These are phyloP conservation scores for Garrulus glandarius DNA, from an alignment of 2,797 vertebrate species.

Conservation along the genomic window DNA sequence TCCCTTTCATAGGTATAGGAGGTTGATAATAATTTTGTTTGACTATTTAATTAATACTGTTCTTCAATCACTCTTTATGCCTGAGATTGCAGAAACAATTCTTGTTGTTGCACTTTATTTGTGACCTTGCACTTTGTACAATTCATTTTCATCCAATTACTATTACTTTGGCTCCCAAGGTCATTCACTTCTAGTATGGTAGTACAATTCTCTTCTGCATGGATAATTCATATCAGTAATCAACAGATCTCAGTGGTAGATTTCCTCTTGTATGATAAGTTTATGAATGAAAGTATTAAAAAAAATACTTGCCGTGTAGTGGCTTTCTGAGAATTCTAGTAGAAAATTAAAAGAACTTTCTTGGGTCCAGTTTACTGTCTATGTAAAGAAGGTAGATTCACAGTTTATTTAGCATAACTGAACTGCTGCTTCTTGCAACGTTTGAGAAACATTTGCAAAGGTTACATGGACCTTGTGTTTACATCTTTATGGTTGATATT, in stretches of 20 bases:
- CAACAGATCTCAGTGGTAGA: not conserved
- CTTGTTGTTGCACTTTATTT: not conserved
- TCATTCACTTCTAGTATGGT: not conserved
- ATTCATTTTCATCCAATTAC: slow-evolving; percentile 1
- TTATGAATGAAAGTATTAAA: not conserved
- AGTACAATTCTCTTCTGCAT: not conserved
- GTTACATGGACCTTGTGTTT: not conserved
- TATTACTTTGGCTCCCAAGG: not conserved
- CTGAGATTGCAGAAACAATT: not conserved
- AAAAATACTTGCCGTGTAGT: not conserved
- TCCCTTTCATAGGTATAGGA: not conserved
- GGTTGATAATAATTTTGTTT: not conserved
- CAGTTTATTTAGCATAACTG: not conserved
- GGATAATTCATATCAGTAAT: not conserved
- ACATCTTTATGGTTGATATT: not conserved
- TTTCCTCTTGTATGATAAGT: not conserved
- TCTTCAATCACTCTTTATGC: not conserved
- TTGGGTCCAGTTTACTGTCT: not conserved
- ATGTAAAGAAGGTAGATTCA: not conserved
- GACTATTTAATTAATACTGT: not conserved
- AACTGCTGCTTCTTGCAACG: not conserved
- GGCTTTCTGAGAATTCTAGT: not conserved
- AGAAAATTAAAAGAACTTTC: not conserved
- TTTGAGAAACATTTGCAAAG: not conserved
- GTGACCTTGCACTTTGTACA: not conserved